Percentiles rank a stretch among this genome's conserved stretches.
Conservation (phyloP, 2,888 invertebrate genomes). For the Drosophila limbata region DNA sequence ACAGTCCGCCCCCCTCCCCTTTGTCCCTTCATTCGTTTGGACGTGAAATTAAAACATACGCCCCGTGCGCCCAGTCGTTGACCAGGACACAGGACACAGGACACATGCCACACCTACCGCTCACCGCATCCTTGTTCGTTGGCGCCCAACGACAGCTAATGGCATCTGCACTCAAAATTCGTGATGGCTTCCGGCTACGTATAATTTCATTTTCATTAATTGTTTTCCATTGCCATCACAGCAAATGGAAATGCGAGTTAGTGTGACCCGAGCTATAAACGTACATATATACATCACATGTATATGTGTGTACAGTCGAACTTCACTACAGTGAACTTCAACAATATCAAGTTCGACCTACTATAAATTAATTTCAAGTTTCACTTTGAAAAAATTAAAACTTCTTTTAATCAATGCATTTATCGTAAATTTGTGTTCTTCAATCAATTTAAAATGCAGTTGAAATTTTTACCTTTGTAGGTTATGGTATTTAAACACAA, state of each 20-base stretch:
- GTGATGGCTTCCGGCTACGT: conserved; percentile 67
- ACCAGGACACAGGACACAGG: conserved; percentile 13
- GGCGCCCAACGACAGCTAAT: conserved; percentile 58
- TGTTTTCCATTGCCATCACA: conserved; percentile 59
- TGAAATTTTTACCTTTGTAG: no score
- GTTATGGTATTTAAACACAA: no score
- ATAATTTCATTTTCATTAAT: conserved; percentile 78
- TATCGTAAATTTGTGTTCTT: no score
- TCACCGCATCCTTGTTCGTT: conserved; percentile 9
- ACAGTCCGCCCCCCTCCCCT: conserved; percentile 20
- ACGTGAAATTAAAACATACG: conserved; percentile 52
- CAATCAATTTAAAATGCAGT: no score
- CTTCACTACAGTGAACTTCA: background rate
- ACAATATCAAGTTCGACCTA: no score
- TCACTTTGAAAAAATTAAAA: no score
- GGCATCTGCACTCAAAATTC: conserved; percentile 77
- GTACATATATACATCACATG: background rate
- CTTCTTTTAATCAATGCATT: no score
- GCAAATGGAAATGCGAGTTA: conserved; percentile 6
- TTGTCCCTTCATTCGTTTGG: background rate
- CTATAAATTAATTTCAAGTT: no score
- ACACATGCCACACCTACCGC: conserved; percentile 9
- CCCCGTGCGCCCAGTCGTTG: conserved; percentile 23
- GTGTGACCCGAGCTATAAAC: background rate
- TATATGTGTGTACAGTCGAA: background rate